Percentiles rank a stretch among this genome's conserved stretches.
These are phyloP conservation scores for Geopemphigus sp. DNA, from an alignment of 1,140 invertebrate species.

Conservation along the genomic window DNA sequence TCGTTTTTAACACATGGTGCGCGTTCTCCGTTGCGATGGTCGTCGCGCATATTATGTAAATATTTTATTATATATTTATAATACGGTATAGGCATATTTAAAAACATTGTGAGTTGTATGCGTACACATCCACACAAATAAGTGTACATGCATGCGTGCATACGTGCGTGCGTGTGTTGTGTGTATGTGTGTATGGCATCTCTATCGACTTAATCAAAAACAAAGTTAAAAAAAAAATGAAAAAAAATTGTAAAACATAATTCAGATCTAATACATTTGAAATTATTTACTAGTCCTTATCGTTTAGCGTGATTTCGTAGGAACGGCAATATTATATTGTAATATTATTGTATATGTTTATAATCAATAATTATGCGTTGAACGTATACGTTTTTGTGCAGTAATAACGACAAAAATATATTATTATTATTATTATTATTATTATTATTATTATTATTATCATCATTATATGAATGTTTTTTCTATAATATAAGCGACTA, in stretches of 20 bases:
- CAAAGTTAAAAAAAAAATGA: neutral
- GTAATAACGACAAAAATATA: constrained; percentile 30
- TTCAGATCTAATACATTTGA: constrained; percentile 30
- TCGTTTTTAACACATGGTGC: neutral
- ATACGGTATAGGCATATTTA: neutral
- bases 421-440: too few relatives aligned
- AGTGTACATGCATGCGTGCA: too few relatives aligned
- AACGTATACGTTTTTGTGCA: constrained; percentile 29
- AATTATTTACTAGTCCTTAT: constrained; percentile 49
- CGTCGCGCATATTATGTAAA: neutral
- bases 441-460: too few relatives aligned
- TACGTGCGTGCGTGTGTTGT: neutral
- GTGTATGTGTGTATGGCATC: neutral
- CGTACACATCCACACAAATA: too few relatives aligned
- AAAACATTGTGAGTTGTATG: constrained; percentile 11
- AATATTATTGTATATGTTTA: constrained; percentile 9
- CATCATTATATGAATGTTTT: constrained; percentile 10
- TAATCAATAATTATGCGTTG: constrained; percentile 15
- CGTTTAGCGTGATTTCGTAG: constrained; percentile 42
- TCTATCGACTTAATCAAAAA: constrained; percentile 41
- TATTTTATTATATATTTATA: constrained; percentile 13
- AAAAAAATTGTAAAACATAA: neutral
- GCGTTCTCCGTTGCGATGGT: constrained; percentile 4
- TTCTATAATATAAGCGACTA: constrained; percentile 21
- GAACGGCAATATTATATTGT: constrained; percentile 27